These are phyloP conservation scores for Paramacrobiotus metropolitanus DNA, from an alignment of 1,140 invertebrate genomes.

Conservation along the genomic window DNA sequence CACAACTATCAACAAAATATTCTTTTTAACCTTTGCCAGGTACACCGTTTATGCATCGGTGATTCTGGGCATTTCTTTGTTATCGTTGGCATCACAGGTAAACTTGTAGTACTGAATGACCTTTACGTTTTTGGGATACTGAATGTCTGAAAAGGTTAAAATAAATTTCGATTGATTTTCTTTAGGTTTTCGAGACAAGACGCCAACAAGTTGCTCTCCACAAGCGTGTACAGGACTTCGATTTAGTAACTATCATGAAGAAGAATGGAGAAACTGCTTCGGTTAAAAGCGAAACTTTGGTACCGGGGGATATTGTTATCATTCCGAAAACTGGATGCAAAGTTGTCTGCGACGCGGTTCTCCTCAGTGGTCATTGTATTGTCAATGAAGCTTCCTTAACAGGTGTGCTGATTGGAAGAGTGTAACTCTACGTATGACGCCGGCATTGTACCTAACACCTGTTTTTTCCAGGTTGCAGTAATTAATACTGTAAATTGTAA, in stretches of 20 bases:
- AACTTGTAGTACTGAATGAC: neutral
- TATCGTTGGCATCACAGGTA: neutral
- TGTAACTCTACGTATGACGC: conserved; percentile 1
- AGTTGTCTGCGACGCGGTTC: conserved; percentile 18
- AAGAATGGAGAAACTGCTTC: neutral
- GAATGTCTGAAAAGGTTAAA: too few species aligned
- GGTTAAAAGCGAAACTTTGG: conserved; percentile 11
- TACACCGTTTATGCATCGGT: conserved; percentile 2
- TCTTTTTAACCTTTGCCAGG: neutral
- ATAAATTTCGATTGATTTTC: neutral
- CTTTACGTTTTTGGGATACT: too few species aligned
- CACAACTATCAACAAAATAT: conserved; percentile 33
- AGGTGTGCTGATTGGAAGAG: too few species aligned
- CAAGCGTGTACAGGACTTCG: neutral
- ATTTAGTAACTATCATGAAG: neutral
- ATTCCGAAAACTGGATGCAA: conserved; percentile 11
- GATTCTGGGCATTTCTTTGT: neutral
- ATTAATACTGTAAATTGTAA: neutral
- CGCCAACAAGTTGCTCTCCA: neutral
- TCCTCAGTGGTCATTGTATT: conserved; percentile 18
- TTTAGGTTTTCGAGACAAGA: neutral
- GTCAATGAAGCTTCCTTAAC: conserved; percentile 22
- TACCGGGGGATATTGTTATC: conserved; percentile 19
- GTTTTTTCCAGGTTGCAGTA: neutral
- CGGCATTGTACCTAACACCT: neutral